Evolutionary conservation across 2,888 invertebrate species (phyloP), one percentile per base, ranked within the genome.

Genomic region (Chymomyza amoena): DNA sequence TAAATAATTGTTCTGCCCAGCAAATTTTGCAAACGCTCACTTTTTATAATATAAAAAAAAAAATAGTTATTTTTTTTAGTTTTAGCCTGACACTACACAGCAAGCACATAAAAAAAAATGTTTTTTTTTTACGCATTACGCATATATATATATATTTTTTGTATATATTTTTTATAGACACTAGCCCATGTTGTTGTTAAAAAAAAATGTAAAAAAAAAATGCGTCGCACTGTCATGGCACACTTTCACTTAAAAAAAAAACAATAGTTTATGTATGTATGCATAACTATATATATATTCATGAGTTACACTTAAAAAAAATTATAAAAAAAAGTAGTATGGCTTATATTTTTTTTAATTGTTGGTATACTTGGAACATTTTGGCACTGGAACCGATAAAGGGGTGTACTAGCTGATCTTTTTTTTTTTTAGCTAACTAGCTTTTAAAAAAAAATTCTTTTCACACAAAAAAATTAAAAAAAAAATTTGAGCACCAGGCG

Each of bases 351-450:
- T 66, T 15, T 50, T 66, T 59, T 10, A 13, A 2, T 32, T 61
- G 36, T 36, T 61, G 36, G 36, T 36, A 61, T 36, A 68, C 62
- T 67, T 57, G 62, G 13, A 62, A 69, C 66, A 54, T 65, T 18
- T 54, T 73, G 73, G 77, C 81, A 69, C 76, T 76, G 57, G 73
- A 84, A 83, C 83, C 83, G 87, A 83, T 84, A 87, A 87, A 65
- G 83, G 83, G 83, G 80, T 83, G 81, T 71, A 51, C 39, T 59
- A 68, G 65, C 68, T 32, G 32, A 32, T 4, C 5, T 32, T 9
- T 6, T 32, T 32, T 7, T 32, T 32, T 28, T 54, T 51, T 61
- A 57, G 32, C 65, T 67, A 28, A 63, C 56, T 61, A 59, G 64
- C 60, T 64, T 66, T 61, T 66, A 61, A 70, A 64, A 69, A 72